Base-by-base conservation (phyloP, 2,888 invertebrate species). In the Frankliniella fusca region DNA sequence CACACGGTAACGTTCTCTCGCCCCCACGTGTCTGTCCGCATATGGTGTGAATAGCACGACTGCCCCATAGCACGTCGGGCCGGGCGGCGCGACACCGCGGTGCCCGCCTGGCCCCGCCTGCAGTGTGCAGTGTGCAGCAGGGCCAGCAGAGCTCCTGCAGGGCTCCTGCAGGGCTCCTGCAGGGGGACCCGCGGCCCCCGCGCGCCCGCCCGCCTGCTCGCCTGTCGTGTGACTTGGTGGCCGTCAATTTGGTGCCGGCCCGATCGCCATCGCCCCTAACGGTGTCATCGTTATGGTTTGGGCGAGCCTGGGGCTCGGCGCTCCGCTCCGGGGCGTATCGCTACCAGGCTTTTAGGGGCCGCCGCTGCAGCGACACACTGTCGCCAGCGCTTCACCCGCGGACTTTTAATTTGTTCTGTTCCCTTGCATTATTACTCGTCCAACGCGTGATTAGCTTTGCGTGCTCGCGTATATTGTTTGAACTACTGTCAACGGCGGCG, bases 31-130 rank as follows among this genome's bases (percentile, higher is more conserved):
- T 76, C 70, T 76, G 23, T 76, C 70, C 70, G 23, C 70, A 76
- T 76, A 76, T 76, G 70, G 70, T 27, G 70, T 76, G 70, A 76
- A 76, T 76, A 23, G 70, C 70, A 76, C 70, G 70, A 76, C 70
- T 27, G 70, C 70, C 70, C 70, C 27, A 76, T 76, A 23, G 70
- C 70, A 76, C 70, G 70, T 76, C 70, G 70, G n/a, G n/a, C n/a
- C n/a, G n/a, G 15, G 15, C 54, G 54, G 54, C 54, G 18, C 54
- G 38, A 38, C 61, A 54, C 18, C 54, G 54, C 54, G 54, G 5
- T 3, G 61, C n/a, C 61, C 61, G n/a, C n/a, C n/a, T n/a, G n/a
- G n/a, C n/a, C n/a, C n/a, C n/a, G n/a, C n/a, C n/a, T 38, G 38
- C 38, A 38, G 38, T 38, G n/a, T n/a, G n/a, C n/a, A n/a, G n/a